Conservation (phyloP, 2,888 invertebrate genomes). For the Platycheirus albimanus region DNA sequence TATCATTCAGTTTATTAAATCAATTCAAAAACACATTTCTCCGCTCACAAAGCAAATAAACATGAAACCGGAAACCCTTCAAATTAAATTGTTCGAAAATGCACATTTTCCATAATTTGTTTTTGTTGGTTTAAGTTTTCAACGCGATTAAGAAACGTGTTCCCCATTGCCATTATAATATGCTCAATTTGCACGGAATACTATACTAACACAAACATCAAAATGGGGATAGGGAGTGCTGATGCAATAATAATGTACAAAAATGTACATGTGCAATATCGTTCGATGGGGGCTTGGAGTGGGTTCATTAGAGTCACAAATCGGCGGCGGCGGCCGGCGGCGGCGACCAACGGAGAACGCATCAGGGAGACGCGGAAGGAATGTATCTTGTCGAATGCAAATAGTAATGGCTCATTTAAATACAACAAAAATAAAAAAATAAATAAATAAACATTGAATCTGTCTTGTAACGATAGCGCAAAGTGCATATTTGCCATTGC, state of each 20-base stretch:
- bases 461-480: conserved; percentile 9
- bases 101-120: conserved; percentile 31
- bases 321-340: neutral
- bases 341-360: neutral
- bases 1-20: conserved; percentile 32
- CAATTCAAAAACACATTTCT: conserved; percentile 24
- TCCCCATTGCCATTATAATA: neutral
- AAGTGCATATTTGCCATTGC: conserved; percentile 3
- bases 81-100: conserved; percentile 28
- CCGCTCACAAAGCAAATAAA: conserved; percentile 18
- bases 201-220: too few relatives aligned
- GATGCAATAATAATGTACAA: too few relatives aligned
- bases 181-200: conserved; percentile 10
- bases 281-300: neutral
- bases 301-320: conserved; percentile 10
- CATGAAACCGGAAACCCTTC: conserved; percentile 40
- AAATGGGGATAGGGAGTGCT: neutral
- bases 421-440: too few relatives aligned
- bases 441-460: conserved; percentile 11
- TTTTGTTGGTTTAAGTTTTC: conserved; percentile 25
- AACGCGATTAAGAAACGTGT: conserved; percentile 19
- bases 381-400: conserved; percentile 21
- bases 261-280: conserved; percentile 2
- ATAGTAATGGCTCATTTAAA: conserved; percentile 26
- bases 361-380: neutral